These are phyloP conservation scores for Eurypyga helias DNA, from an alignment of 2,113 vertebrate species.

Conservation along the genomic window DNA sequence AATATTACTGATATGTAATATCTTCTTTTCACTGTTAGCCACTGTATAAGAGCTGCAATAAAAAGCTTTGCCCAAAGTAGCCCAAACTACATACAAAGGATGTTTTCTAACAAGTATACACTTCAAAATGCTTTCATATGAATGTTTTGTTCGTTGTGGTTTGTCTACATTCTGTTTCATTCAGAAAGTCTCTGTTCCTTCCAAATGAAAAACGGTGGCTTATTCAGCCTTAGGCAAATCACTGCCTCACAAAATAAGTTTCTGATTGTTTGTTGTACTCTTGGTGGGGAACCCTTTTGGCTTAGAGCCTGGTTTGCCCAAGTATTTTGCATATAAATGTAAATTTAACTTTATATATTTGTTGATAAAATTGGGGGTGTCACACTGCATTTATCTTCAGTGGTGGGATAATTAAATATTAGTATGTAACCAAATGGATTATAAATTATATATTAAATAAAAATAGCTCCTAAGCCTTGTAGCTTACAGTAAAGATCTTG, in stretches of 20 bases:
- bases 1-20: neutral
- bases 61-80: neutral
- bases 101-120: neutral
- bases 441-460: neutral
- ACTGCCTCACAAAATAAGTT: neutral
- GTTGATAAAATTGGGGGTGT: neutral
- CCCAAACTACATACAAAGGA: neutral
- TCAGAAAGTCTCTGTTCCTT: neutral
- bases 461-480: neutral
- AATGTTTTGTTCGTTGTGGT: neutral
- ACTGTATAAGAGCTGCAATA: neutral
- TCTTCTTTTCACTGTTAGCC: neutral
- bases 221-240: neutral
- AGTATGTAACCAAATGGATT: neutral
- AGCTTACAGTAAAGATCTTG: neutral
- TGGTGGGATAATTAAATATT: neutral
- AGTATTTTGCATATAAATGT: neutral
- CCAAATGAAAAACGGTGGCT: neutral
- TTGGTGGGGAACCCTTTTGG: neutral
- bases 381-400: neutral
- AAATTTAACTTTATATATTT: neutral
- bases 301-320: neutral
- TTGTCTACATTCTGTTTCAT: neutral
- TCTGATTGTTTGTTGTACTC: neutral
- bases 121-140: neutral